Percentiles rank a stretch among this genome's conserved stretches.
These are phyloP conservation scores for Microplitis deprimator DNA, from an alignment of 2,888 invertebrate species.

Conservation along the genomic window DNA sequence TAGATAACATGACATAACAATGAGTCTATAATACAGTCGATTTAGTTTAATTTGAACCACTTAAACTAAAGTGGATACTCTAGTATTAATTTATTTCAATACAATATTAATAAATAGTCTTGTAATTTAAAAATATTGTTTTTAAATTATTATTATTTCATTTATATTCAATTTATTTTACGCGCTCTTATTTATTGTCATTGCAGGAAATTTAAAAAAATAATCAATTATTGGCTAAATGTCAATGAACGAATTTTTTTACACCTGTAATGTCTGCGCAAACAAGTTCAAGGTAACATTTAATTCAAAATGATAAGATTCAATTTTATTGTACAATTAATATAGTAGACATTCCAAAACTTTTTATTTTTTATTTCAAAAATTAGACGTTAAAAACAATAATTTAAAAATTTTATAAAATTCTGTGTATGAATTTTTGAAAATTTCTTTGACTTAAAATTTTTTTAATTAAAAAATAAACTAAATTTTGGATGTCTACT, in stretches of 20 bases:
- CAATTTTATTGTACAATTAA: too few species aligned
- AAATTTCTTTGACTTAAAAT: too few species aligned
- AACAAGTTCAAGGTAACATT: too few species aligned
- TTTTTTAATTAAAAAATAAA: too few species aligned
- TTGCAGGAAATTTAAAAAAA: neutral
- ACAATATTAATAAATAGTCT: neutral
- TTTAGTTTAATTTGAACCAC: slow-evolving; percentile 63
- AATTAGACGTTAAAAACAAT: too few species aligned
- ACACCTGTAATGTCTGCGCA: neutral
- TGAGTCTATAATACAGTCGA: slow-evolving; percentile 42
- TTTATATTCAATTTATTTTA: neutral
- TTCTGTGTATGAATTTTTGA: too few species aligned
- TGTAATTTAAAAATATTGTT: too few species aligned
- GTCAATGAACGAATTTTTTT: neutral
- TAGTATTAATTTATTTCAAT: neutral
- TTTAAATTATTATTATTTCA: neutral
- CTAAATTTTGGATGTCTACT: too few species aligned
- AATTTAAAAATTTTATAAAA: too few species aligned
- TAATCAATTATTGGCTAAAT: neutral
- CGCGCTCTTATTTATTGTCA: neutral
- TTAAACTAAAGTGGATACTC: slow-evolving; percentile 58
- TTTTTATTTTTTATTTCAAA: too few species aligned
- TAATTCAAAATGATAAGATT: too few species aligned
- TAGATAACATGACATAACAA: neutral
- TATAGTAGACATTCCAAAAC: too few species aligned